Base-by-base conservation (phyloP, 2,113 vertebrate genomes). In the Morone saxatilis region DNA sequence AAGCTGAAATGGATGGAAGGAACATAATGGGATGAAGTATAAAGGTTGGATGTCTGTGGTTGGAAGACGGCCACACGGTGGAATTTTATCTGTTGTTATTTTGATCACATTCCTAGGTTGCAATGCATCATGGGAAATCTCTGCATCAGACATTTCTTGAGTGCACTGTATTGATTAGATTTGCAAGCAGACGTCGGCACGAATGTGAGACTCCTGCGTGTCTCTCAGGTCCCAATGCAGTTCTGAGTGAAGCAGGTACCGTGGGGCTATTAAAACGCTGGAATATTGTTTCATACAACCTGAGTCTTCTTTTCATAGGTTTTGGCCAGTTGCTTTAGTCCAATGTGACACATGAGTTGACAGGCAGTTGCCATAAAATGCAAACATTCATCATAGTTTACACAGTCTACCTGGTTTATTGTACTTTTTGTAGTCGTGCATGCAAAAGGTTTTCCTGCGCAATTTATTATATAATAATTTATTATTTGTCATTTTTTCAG, bases 61-160 rank as follows among this genome's bases (percentile, higher is more conserved):
- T 45, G 70, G 25, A 68, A 57, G 12, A 60, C 10, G 8, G n/a
- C 31, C 56, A 53, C 41, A 10, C 3, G 4, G 17, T 13, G 57
- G 17, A 56, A 20, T 56, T 78, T 12, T 31, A 40, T 86, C 61
- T 54, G 36, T 25, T 48, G 48, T 50, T 17, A 43, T 51, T 22
- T 17, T 22, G 25, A 73, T 54, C 57, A 65, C 12, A 25, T 36
- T 59, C 53, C 67, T 22, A 38, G 50, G 60, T 47, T 25, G 47
- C 54, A 85, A 40, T 75, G 66, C 41, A 76, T 77, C 20, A 71
- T 41, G 54, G 59, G 77, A 84, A 71, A 76, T 41, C 25, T 68
- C 22, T 19, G 43, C 17, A 62, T 59, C 59, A 66, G 54, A 41
- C 45, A 20, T 76, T 84, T 72, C 47, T 79, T 14, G 0, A 65